phyloP scores from a whole-genome alignment of 2,888 invertebrate species.

The Cordilura impudica region DNA sequence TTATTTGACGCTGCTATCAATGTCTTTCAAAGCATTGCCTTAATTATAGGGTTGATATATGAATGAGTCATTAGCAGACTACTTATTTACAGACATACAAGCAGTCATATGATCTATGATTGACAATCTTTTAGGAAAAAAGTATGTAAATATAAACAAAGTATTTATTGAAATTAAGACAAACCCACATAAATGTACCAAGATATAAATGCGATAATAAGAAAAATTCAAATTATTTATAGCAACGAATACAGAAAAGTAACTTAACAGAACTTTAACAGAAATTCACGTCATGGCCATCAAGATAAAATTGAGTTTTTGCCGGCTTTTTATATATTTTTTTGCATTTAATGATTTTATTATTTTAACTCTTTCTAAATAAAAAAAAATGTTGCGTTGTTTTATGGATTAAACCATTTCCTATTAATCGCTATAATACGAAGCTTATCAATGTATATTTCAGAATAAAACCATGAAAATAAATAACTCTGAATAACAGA shows the following conservation, averaged over 20 bases:
- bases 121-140: not conserved
- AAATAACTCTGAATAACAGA: not conserved
- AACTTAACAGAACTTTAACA: conserved; percentile 3
- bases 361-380: not conserved
- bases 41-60: not conserved
- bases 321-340: conserved; percentile 5
- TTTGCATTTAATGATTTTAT: conserved; percentile 9
- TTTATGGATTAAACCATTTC: not conserved
- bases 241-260: conserved; percentile 4
- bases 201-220: conserved; percentile 22
- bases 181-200: conserved; percentile 23
- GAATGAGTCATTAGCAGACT: conserved; percentile 41
- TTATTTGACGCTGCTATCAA: conserved; percentile 7
- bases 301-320: conserved; percentile 38
- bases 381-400: not conserved
- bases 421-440: not conserved
- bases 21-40: conserved; percentile 6
- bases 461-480: not conserved
- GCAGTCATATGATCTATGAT: conserved; percentile 14
- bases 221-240: conserved; percentile 1
- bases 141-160: not conserved
- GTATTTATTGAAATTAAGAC: conserved; percentile 30
- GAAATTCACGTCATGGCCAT: conserved; percentile 43
- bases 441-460: not conserved
- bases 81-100: not conserved